These are phyloP conservation scores for Australoheros facetus DNA, from an alignment of 2,797 vertebrate genomes.

Conservation along the genomic window DNA sequence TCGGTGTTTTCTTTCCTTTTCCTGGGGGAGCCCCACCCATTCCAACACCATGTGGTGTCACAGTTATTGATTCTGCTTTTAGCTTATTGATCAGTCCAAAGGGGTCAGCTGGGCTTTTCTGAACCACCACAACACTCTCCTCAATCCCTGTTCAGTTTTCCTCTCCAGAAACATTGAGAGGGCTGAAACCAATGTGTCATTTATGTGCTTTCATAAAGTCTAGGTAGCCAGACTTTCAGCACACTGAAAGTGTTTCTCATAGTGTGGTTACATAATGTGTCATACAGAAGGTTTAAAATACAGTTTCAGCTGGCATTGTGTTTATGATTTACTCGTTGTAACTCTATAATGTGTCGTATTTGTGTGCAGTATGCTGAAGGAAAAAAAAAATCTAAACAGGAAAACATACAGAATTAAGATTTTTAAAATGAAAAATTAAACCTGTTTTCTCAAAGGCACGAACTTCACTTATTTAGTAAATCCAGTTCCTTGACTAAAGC, in stretches of 20 bases:
- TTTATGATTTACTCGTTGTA: background rate
- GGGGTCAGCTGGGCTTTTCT: slow-evolving; percentile 57
- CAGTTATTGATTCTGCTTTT: slow-evolving; percentile 61
- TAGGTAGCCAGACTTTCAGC: background rate
- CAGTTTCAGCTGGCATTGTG: background rate
- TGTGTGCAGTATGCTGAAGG: background rate
- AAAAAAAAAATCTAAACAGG: too few relatives aligned
- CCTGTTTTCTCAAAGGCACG: background rate
- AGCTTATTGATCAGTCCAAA: slow-evolving; percentile 58
- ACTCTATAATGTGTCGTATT: background rate
- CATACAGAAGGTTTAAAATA: background rate
- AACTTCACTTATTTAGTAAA: background rate
- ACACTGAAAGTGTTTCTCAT: background rate
- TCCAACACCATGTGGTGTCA: slow-evolving; percentile 29
- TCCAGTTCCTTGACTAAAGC: background rate
- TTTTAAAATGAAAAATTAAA: background rate
- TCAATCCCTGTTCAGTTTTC: background rate
- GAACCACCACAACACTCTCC: slow-evolving; percentile 34
- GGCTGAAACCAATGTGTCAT: background rate
- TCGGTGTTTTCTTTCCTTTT: slow-evolving; percentile 20
- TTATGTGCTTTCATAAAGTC: background rate
- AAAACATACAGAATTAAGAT: background rate
- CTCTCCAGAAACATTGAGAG: background rate
- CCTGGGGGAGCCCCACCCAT: background rate
- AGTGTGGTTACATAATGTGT: background rate